A percentile compares a stretch with the other conserved stretches of the same genome.
phyloP scores from a whole-genome alignment of 2,888 invertebrate genomes.

The Chrysodeixis includens region DNA sequence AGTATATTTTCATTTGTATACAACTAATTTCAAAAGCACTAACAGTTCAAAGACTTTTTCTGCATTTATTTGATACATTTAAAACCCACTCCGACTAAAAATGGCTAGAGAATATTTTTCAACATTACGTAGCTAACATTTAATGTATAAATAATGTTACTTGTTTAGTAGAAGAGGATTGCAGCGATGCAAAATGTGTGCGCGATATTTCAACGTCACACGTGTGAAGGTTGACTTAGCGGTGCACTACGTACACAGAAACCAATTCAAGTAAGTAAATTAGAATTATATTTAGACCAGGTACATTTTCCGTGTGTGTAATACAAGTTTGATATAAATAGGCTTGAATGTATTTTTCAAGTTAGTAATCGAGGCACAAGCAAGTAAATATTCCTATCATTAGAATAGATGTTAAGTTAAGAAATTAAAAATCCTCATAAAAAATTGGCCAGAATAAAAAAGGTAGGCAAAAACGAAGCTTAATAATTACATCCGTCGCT shows the following conservation, averaged over 20 bases:
- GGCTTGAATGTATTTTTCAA: not conserved
- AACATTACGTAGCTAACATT: not conserved
- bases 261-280: not conserved
- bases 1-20: too few species aligned
- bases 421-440: not conserved
- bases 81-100: too few species aligned
- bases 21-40: too few species aligned
- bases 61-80: too few species aligned
- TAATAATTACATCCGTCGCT: not conserved
- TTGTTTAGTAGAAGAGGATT: not conserved
- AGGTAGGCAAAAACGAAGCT: not conserved
- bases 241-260: not conserved
- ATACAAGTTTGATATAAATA: not conserved
- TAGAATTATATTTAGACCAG: not conserved
- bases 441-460: not conserved
- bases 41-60: too few species aligned
- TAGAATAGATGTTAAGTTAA: too few species aligned
- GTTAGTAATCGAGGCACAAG: too few species aligned
- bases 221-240: slow-evolving; percentile 10
- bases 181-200: slow-evolving; percentile 16
- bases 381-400: too few species aligned
- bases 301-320: not conserved
- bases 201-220: slow-evolving; percentile 29
- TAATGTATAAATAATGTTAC: not conserved
- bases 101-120: too few species aligned